Evolutionary conservation across 2,888 invertebrate genomes (phyloP).

Genomic region (Caenorhabditis becei): DNA sequence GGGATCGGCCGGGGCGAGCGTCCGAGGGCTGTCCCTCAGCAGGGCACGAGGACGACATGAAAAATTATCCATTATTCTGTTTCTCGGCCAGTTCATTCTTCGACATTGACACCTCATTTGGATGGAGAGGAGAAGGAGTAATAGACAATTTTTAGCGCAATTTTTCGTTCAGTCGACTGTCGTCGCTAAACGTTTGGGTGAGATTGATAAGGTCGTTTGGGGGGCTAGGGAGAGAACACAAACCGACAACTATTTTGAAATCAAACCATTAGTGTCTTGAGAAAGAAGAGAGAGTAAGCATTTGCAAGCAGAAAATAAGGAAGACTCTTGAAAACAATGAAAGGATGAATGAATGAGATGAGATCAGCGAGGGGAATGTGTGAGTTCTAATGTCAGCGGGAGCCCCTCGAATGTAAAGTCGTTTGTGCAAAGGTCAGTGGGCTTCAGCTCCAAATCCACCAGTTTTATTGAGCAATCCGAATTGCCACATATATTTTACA

Average conservation of each 20-base stretch:
- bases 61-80: constrained; percentile 67
- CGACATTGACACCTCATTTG: constrained; percentile 28
- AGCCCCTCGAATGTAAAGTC: constrained; percentile 60
- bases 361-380: constrained; percentile 42
- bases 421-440: constrained; percentile 65
- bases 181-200: constrained; percentile 35
- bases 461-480: constrained; percentile 59
- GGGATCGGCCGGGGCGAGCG: constrained; percentile 43
- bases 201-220: constrained; percentile 62
- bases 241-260: neutral
- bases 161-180: constrained; percentile 38
- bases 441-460: constrained; percentile 48
- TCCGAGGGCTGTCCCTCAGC: constrained; percentile 17
- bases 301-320: constrained; percentile 9
- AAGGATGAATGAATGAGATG: constrained; percentile 36
- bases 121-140: constrained; percentile 4
- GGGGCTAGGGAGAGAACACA: neutral
- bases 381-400: constrained; percentile 58
- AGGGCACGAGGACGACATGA: constrained; percentile 62
- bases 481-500: constrained; percentile 58
- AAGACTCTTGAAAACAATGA: constrained; percentile 28
- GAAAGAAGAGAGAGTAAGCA: too few relatives aligned
- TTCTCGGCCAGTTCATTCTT: constrained; percentile 53
- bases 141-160: constrained; percentile 45
- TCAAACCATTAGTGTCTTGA: neutral